Percentiles rank a stretch among this genome's conserved stretches.
Conservation (phyloP, 2,888 invertebrate genomes). For the Apamea monoglypha region DNA sequence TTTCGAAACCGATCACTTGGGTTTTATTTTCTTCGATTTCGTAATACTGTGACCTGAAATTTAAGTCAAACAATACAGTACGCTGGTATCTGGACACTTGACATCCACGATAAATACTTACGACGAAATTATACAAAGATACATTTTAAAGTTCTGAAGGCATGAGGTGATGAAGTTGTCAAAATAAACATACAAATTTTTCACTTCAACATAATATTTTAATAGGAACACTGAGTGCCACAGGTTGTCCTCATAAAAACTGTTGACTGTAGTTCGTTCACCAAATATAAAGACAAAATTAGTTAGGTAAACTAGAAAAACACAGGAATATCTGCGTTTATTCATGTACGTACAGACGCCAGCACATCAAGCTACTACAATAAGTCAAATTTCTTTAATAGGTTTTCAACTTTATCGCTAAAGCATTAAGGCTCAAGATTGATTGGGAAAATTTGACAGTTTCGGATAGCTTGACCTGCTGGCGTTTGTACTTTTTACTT, state of each 20-base stretch:
- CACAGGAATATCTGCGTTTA: neutral
- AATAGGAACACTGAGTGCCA: neutral
- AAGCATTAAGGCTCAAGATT: too few species aligned
- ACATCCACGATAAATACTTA: neutral
- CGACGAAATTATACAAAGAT: neutral
- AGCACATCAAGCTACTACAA: too few species aligned
- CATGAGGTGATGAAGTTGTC: neutral
- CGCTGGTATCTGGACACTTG: neutral
- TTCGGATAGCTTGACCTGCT: too few species aligned
- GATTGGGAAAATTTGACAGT: too few species aligned
- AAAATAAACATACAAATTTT: neutral
- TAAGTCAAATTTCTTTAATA: too few species aligned
- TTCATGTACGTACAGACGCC: too few species aligned
- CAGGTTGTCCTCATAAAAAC: conserved; percentile 14
- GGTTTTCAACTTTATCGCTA: too few species aligned
- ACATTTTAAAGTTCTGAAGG: neutral
- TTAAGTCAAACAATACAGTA: neutral
- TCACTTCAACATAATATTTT: neutral
- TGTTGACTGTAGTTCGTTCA: neutral
- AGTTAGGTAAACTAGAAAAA: neutral
- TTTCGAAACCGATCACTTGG: conserved; percentile 37
- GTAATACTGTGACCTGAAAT: conserved; percentile 37
- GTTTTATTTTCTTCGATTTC: conserved; percentile 14
- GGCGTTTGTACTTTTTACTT: neutral
- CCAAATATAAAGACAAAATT: neutral